Evolutionary conservation across 2,113 vertebrate species (phyloP), one percentile per base, ranked within the genome.

Genomic region (Pseudorhombus dupliciocellatus): DNA sequence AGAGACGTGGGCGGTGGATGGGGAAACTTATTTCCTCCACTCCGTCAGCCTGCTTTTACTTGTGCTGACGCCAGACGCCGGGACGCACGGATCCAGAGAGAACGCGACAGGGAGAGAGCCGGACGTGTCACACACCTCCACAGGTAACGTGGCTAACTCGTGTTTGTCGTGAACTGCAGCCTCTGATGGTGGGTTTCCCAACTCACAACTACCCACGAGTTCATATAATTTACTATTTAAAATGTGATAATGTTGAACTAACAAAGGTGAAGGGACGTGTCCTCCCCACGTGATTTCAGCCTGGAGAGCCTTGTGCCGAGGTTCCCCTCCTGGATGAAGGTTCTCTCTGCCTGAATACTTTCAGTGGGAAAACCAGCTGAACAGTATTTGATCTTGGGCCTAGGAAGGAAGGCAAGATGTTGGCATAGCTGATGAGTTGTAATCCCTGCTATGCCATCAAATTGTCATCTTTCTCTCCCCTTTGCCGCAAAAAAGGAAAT

Each of bases 361-460:
- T 64, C n/a, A 28, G 21, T 7, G 59, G 21, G 30, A 31, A 28
- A 21, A 12, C 4, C 57, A 9, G 2, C 28, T 30, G 2, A 30
- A 52, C 0, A 51, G 20, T 21, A 1, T 8, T 22, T 25, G 28
- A 65, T 25, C 67, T 5, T 78, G 85, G 89, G 90, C 64, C 24
- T 57, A 56, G 83, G 87, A 92, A 86, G 74, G 92, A 81, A 87
- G 92, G 92, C 92, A 93, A 93, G 92, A 93, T 93, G 81, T 88
- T 91, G 92, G 92, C 92, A 92, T 90, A 93, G 91, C 88, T 91
- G 91, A 84, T 84, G 72, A 77, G 16, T 62, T 84, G 1, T 51
- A 50, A 40, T 58, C 73, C 84, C 90, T 87, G 92, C 91, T 93
- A 89, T 92, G 91, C 91, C 85, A 83, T 56, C 80, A 86, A 67